These are phyloP conservation scores for Sparidentex hasta DNA, from an alignment of 2,797 vertebrate species.

Conservation along the genomic window DNA sequence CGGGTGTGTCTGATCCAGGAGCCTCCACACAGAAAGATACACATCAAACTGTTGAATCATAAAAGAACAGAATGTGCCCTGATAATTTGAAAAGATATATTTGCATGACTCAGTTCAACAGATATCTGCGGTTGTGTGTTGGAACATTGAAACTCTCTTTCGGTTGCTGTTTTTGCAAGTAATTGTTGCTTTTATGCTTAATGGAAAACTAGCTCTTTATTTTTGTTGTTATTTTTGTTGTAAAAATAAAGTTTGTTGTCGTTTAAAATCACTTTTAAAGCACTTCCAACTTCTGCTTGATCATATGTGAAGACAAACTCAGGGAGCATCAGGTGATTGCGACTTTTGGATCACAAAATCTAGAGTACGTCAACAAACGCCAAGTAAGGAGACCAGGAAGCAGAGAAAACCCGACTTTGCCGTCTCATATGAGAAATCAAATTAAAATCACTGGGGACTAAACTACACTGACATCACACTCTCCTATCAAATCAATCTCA, in stretches of 20 bases:
- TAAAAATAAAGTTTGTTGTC: too few relatives aligned
- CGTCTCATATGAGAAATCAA: background rate
- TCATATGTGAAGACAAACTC: background rate
- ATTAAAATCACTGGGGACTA: background rate
- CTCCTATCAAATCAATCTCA: slow-evolving; percentile 49
- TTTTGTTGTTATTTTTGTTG: background rate
- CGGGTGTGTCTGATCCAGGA: too few relatives aligned
- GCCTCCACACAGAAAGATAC: background rate
- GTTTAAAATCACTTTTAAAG: background rate
- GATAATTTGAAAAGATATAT: background rate
- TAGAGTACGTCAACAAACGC: background rate
- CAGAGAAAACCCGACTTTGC: too few relatives aligned
- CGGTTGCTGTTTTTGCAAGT: too few relatives aligned
- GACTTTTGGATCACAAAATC: background rate
- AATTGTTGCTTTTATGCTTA: too few relatives aligned
- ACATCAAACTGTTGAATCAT: background rate
- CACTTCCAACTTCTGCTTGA: background rate
- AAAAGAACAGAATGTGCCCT: background rate
- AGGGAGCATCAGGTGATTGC: background rate
- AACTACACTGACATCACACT: slow-evolving; percentile 6
- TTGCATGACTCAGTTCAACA: background rate
- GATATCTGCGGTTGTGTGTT: background rate
- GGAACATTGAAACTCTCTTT: too few relatives aligned
- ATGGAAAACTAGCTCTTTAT: too few relatives aligned
- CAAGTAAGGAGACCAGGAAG: background rate